Conservation (phyloP, 2,113 vertebrate species). For the Glaucidium brasilianum region DNA sequence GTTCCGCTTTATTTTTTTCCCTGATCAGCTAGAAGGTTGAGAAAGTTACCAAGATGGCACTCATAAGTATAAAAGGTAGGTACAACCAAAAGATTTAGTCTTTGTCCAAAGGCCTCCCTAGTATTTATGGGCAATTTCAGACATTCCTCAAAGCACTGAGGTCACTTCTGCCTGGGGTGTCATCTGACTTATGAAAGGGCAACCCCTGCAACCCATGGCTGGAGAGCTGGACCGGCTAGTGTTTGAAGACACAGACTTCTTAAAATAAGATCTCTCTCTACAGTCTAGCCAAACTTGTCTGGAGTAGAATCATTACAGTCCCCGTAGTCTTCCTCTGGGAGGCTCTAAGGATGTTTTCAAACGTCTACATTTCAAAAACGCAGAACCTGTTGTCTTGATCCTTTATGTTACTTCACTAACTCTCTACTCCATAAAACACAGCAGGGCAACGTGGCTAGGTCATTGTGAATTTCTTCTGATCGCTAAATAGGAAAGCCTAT, state of each 20-base stretch:
- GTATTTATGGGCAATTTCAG: constrained; percentile 22
- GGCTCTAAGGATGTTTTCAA: constrained; percentile 51
- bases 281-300: not conserved
- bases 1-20: not conserved
- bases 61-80: not conserved
- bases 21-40: not conserved
- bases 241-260: constrained; percentile 54
- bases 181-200: constrained; percentile 23
- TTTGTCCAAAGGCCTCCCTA: constrained; percentile 34
- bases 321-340: constrained; percentile 24
- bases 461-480: not conserved
- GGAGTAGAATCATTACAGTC: constrained; percentile 22
- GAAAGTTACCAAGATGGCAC: not conserved
- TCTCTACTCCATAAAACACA: constrained; percentile 17
- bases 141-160: not conserved
- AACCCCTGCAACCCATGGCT: not conserved
- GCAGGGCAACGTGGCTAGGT: constrained; percentile 20
- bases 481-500: constrained; percentile 16
- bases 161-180: constrained; percentile 25
- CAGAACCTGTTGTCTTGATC: constrained; percentile 44
- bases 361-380: constrained; percentile 42
- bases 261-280: constrained; percentile 10
- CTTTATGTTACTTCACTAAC: constrained; percentile 28
- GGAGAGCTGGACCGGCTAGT: not conserved
- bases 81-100: not conserved